Evolutionary conservation across 2,113 vertebrate species (phyloP).

Genomic region (Otocyon megalotis): DNA sequence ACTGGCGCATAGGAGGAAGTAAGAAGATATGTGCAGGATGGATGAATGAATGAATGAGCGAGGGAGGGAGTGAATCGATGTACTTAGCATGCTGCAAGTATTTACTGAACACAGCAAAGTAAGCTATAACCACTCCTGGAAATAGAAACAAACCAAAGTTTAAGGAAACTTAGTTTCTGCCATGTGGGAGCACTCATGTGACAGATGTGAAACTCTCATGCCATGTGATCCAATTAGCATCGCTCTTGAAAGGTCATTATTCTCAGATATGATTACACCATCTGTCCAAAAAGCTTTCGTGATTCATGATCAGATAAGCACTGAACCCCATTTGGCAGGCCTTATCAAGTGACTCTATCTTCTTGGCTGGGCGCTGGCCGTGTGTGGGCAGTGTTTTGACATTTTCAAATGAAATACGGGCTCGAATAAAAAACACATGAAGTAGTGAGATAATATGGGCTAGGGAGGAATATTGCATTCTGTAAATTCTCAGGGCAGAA

Average conservation of each 20-base stretch:
- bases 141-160: conserved; percentile 51
- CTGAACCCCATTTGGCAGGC: conserved; percentile 72
- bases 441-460: not conserved
- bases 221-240: conserved; percentile 73
- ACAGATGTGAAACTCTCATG: conserved; percentile 68
- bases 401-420: conserved; percentile 77
- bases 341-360: conserved; percentile 63
- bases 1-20: not conserved
- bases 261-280: conserved; percentile 76
- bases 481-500: not conserved
- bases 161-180: conserved; percentile 48
- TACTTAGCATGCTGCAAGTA: not conserved
- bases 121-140: not conserved
- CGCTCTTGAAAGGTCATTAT: conserved; percentile 76
- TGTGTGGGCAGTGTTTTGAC: conserved; percentile 79
- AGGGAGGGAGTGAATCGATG: not conserved
- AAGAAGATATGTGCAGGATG: not conserved
- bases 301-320: conserved; percentile 74
- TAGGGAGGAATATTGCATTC: not conserved
- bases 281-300: conserved; percentile 72
- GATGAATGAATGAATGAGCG: not conserved
- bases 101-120: conserved; percentile 53
- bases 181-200: conserved; percentile 22
- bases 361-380: conserved; percentile 60
- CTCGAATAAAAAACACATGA: conserved; percentile 63